phyloP scores from a whole-genome alignment of 2,797 vertebrate genomes.

The Danio choprae region DNA sequence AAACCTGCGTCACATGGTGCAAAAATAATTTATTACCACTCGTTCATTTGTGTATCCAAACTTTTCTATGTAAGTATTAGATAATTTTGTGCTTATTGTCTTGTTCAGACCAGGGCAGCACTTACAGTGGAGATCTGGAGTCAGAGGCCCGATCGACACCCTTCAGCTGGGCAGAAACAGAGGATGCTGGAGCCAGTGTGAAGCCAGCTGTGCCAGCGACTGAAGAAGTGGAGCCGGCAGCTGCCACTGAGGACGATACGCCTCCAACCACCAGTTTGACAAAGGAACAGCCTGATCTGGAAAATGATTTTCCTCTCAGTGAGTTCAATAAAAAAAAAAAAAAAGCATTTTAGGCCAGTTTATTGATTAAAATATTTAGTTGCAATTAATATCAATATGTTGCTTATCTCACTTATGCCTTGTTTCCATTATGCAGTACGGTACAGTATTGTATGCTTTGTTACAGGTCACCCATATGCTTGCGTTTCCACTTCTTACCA shows the following conservation, averaged over 20 bases:
- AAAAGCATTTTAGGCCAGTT: background rate
- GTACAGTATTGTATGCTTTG: too few species aligned
- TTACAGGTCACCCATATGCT: too few species aligned
- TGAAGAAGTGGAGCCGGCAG: conserved; percentile 13
- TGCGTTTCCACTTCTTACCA: too few species aligned
- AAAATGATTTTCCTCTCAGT: conserved; percentile 91
- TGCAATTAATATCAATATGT: background rate
- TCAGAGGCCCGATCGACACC: conserved; percentile 83
- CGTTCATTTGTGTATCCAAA: background rate
- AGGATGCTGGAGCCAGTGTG: conserved; percentile 75
- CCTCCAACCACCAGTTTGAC: conserved; percentile 57
- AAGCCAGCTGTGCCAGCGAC: conserved; percentile 48
- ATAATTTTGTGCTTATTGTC: background rate
- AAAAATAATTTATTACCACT: background rate
- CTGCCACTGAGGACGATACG: background rate
- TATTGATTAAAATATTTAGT: background rate
- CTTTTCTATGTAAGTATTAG: background rate
- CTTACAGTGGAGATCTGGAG: conserved; percentile 81
- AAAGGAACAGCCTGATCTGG: conserved; percentile 85
- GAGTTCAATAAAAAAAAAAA: conserved; percentile 71
- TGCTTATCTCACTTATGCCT: too few species aligned
- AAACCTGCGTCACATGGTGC: conserved; percentile 77
- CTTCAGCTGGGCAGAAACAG: conserved; percentile 75
- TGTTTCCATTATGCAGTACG: too few species aligned
- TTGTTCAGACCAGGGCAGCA: conserved; percentile 82